Percentiles rank a stretch among this genome's conserved stretches.
These are phyloP conservation scores for Platyrinchus mystaceus DNA, from an alignment of 2,797 vertebrate species.

Conservation along the genomic window DNA sequence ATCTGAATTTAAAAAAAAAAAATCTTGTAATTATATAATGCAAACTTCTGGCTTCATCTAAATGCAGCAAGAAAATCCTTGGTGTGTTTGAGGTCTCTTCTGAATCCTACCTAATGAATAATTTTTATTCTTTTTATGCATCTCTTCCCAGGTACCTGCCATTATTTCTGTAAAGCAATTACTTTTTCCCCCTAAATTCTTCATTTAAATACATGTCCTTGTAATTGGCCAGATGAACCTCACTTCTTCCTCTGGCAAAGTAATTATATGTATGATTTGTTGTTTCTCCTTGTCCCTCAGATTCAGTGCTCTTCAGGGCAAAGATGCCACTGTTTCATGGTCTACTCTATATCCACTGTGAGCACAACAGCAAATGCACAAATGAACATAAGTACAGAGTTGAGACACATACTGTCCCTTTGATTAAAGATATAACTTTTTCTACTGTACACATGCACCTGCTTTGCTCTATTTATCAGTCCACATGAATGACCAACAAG, in stretches of 20 bases:
- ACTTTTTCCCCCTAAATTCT: not conserved
- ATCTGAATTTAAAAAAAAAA: not conserved
- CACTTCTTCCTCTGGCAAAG: not conserved
- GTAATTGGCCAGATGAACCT: not conserved
- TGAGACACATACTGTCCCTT: not conserved
- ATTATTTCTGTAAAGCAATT: constrained; percentile 4
- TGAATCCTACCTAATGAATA: not conserved
- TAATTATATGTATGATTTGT: not conserved
- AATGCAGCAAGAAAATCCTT: not conserved
- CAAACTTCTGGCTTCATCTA: not conserved
- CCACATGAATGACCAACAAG: rapidly evolving
- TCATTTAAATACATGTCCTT: not conserved
- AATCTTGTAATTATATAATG: not conserved
- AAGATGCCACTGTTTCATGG: not conserved
- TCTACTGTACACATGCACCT: not conserved
- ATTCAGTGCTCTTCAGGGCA: not conserved
- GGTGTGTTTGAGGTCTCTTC: not conserved
- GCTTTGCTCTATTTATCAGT: not conserved
- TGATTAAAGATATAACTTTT: not conserved
- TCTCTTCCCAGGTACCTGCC: not conserved
- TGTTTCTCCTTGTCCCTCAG: not conserved
- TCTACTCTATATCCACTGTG: not conserved
- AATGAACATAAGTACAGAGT: not conserved
- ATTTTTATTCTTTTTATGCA: not conserved
- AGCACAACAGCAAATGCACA: not conserved